These are phyloP conservation scores for Spheniscus mendiculus DNA, from an alignment of 2,113 vertebrate genomes.

Conservation along the genomic window DNA sequence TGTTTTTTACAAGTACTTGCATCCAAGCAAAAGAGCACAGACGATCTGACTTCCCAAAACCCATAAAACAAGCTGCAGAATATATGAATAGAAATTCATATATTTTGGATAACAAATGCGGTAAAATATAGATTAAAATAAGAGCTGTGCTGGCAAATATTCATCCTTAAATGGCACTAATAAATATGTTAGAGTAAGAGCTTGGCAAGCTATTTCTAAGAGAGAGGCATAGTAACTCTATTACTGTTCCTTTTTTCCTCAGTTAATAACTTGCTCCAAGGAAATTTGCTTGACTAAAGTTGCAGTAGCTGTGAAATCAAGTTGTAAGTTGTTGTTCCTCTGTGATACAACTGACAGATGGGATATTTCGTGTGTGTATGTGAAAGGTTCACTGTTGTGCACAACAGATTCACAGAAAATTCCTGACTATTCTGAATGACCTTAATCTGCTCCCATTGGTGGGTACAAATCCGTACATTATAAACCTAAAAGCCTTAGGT, in stretches of 20 bases:
- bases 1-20: slow-evolving; percentile 34
- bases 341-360: neutral
- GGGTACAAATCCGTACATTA: neutral
- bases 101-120: slow-evolving; percentile 53
- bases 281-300: slow-evolving; percentile 3
- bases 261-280: neutral
- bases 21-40: neutral
- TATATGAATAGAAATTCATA: slow-evolving; percentile 22
- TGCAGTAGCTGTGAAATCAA: slow-evolving; percentile 26
- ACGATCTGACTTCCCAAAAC: slow-evolving; percentile 49
- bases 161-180: slow-evolving; percentile 50
- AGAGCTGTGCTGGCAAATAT: slow-evolving; percentile 53
- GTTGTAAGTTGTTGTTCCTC: neutral
- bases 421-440: neutral
- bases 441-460: neutral
- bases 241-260: neutral
- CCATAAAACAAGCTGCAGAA: slow-evolving; percentile 36
- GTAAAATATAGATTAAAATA: slow-evolving; percentile 49
- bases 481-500: neutral
- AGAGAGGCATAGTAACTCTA: neutral
- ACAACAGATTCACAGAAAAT: neutral
- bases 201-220: slow-evolving; percentile 32
- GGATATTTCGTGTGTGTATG: neutral
- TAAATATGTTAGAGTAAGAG: slow-evolving; percentile 50
- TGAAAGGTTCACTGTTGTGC: neutral